Evolutionary conservation across 2,113 vertebrate genomes (phyloP).

Genomic region (Trichechus manatus): DNA sequence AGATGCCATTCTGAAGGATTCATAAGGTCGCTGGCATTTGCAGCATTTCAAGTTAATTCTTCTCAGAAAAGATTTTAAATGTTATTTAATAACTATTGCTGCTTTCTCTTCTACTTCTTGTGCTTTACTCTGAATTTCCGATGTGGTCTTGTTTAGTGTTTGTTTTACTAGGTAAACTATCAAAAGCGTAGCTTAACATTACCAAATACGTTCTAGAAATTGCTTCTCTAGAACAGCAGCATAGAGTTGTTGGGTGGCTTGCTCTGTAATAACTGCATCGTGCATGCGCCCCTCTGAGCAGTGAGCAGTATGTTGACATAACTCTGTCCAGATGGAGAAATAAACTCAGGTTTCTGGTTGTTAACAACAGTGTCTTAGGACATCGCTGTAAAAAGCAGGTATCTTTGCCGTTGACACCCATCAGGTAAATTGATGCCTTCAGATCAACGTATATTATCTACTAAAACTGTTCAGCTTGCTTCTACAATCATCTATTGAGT

Average conservation of each 20-base stretch:
- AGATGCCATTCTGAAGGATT: conserved; percentile 75
- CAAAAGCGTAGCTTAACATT: conserved; percentile 52
- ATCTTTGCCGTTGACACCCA: background rate
- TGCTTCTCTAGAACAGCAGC: conserved; percentile 42
- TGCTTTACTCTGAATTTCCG: conserved; percentile 76
- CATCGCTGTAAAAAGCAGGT: background rate
- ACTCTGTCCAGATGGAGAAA: conserved; percentile 33
- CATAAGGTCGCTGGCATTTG: conserved; percentile 64
- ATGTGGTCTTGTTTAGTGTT: conserved; percentile 64
- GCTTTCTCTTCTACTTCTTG: conserved; percentile 73
- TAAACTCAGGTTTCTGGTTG: conserved; percentile 61
- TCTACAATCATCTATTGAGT: background rate
- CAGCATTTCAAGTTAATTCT: conserved; percentile 76
- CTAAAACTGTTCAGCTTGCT: background rate
- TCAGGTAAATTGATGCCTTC: conserved; percentile 32
- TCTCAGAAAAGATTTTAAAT: conserved; percentile 78
- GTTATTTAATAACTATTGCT: conserved; percentile 75
- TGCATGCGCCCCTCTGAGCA: conserved; percentile 30
- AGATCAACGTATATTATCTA: conserved; percentile 1
- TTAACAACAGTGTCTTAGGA: conserved; percentile 1
- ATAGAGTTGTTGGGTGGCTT: background rate
- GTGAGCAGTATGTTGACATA: background rate
- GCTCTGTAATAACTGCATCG: background rate
- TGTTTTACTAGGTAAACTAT: conserved; percentile 56
- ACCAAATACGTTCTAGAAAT: conserved; percentile 51